Conservation (phyloP, 2,888 invertebrate genomes). For the Plebejus melissa region DNA sequence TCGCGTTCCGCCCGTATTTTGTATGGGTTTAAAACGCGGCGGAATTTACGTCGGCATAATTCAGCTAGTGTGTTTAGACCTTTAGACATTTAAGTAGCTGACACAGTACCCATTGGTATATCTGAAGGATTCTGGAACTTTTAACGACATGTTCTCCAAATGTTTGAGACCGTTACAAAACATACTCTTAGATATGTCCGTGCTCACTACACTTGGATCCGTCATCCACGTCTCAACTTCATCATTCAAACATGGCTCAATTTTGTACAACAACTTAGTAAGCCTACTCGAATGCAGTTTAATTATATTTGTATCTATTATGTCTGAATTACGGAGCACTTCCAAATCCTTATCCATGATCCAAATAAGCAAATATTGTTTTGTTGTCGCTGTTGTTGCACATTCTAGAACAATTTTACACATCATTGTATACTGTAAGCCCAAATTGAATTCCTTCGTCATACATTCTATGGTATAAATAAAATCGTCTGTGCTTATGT, state of each 20-base stretch:
- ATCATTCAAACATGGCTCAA: slow-evolving; percentile 61
- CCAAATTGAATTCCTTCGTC: slow-evolving; percentile 69
- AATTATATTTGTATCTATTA: slow-evolving; percentile 50
- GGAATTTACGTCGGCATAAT: too few relatives aligned
- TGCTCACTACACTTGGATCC: slow-evolving; percentile 70
- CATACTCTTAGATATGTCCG: slow-evolving; percentile 80
- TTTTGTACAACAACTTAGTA: slow-evolving; percentile 79
- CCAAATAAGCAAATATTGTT: slow-evolving; percentile 79
- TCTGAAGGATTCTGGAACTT: slow-evolving; percentile 76
- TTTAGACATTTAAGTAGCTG: slow-evolving; percentile 73
- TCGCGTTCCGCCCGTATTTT: too few relatives aligned
- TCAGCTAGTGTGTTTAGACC: too few relatives aligned
- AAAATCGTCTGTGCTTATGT: slow-evolving; percentile 69
- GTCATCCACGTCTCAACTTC: slow-evolving; percentile 74
- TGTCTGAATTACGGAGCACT: slow-evolving; percentile 58
- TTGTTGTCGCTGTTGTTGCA: slow-evolving; percentile 57
- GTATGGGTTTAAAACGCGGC: too few relatives aligned
- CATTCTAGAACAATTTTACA: slow-evolving; percentile 78
- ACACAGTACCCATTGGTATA: slow-evolving; percentile 78
- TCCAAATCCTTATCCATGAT: slow-evolving; percentile 80
- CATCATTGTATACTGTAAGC: slow-evolving; percentile 70
- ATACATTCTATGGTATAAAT: slow-evolving; percentile 72
- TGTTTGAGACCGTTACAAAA: slow-evolving; percentile 73
- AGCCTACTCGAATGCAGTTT: slow-evolving; percentile 66
- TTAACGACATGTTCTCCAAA: slow-evolving; percentile 74